These are phyloP conservation scores for Lasioglossum baleicum DNA, from an alignment of 1,140 invertebrate genomes.

Conservation along the genomic window DNA sequence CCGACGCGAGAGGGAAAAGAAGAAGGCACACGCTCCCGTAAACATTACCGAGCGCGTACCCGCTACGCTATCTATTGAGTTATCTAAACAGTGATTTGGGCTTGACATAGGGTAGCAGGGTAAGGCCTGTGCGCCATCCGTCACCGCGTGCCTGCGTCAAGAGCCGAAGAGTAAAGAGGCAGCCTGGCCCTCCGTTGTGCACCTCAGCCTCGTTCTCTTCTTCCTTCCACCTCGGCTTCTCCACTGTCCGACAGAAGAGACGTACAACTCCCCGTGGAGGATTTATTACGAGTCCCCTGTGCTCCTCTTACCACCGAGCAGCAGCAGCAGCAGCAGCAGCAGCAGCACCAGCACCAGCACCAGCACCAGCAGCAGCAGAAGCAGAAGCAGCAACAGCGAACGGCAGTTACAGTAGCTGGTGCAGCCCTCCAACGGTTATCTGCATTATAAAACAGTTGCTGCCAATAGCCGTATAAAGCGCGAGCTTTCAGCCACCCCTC, in stretches of 20 bases:
- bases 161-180: slow-evolving; percentile 43
- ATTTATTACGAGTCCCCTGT: slow-evolving; percentile 74
- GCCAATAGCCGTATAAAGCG: slow-evolving; percentile 74
- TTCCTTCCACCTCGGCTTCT: slow-evolving; percentile 38
- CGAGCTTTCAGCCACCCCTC: slow-evolving; percentile 61
- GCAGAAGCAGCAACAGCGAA: too few relatives aligned
- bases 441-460: slow-evolving; percentile 77
- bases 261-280: slow-evolving; percentile 71
- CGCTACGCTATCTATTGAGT: slow-evolving; percentile 59
- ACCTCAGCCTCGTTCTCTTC: slow-evolving; percentile 32
- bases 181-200: slow-evolving; percentile 33
- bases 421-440: slow-evolving; percentile 64
- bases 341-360: too few relatives aligned
- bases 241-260: slow-evolving; percentile 68
- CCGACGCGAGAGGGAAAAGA: neutral
- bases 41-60: slow-evolving; percentile 7
- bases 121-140: slow-evolving; percentile 47
- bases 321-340: slow-evolving; percentile 17
- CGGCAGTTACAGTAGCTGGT: slow-evolving; percentile 27
- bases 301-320: slow-evolving; percentile 53
- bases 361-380: too few relatives aligned
- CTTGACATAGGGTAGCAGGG: slow-evolving; percentile 52
- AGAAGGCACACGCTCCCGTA: neutral
- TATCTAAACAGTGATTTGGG: slow-evolving; percentile 62
- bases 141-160: slow-evolving; percentile 51